Percentiles rank a stretch among this genome's conserved stretches.
These are phyloP conservation scores for Genyomyrus donnyi DNA, from an alignment of 2,113 vertebrate species.

Conservation along the genomic window DNA sequence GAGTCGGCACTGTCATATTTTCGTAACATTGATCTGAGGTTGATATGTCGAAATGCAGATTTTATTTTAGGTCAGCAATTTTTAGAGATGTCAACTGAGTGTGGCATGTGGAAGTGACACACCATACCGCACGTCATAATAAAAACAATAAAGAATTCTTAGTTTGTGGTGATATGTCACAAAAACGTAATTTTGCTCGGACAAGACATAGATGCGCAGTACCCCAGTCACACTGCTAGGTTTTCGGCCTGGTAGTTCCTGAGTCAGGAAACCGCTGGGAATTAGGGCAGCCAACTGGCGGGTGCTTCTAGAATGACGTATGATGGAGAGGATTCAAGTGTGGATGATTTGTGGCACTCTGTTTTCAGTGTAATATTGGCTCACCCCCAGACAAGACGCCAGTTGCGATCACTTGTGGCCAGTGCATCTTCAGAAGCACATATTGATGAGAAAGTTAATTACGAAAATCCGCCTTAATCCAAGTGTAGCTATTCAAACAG, in stretches of 20 bases:
- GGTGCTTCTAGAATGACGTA: background rate
- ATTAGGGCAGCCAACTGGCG: background rate
- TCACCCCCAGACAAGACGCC: background rate
- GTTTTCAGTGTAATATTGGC: background rate
- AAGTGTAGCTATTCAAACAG: background rate
- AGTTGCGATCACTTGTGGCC: background rate
- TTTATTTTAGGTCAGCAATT: background rate
- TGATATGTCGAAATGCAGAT: background rate
- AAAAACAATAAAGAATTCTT: background rate
- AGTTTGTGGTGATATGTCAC: background rate
- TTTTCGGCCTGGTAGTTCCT: background rate
- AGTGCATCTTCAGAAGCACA: background rate
- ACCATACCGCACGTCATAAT: background rate
- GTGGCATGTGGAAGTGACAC: background rate
- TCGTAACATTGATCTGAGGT: background rate
- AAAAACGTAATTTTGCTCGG: background rate
- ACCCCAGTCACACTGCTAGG: background rate
- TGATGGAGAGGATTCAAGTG: background rate
- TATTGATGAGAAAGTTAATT: constrained; percentile 8
- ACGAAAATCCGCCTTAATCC: background rate
- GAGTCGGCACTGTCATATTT: background rate
- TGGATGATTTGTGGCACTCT: background rate
- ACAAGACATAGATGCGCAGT: background rate
- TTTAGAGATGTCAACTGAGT: background rate
- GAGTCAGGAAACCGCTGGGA: background rate